phyloP scores from a whole-genome alignment of 2,888 invertebrate genomes.

The Xestia ashworthii region DNA sequence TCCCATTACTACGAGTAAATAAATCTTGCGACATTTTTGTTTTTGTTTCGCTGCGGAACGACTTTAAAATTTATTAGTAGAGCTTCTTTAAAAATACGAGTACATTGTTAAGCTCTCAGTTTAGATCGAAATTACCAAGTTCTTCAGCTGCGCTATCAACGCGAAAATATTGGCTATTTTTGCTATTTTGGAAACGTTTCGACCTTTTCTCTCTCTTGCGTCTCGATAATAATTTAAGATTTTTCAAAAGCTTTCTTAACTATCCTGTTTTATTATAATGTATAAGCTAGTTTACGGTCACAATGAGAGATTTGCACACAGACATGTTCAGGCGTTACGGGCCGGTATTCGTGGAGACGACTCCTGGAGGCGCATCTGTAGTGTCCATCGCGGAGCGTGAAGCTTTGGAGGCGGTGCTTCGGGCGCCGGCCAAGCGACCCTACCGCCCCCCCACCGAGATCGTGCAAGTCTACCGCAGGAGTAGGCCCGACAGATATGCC shows the following conservation, averaged over 20 bases:
- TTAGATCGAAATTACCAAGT: not conserved
- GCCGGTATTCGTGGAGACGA: slow-evolving; percentile 94
- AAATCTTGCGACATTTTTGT: not conserved
- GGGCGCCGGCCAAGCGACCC: slow-evolving; percentile 93
- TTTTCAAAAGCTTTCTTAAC: not conserved
- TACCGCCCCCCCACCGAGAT: slow-evolving; percentile 96
- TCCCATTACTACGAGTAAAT: not conserved
- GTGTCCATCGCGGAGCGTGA: slow-evolving; percentile 93
- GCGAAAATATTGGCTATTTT: not conserved
- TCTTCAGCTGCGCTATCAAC: not conserved
- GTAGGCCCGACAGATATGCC: slow-evolving; percentile 94
- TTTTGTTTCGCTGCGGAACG: not conserved
- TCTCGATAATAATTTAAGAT: not conserved
- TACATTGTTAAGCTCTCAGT: not conserved
- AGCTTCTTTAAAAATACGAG: not conserved
- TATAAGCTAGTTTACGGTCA: slow-evolving; percentile 71
- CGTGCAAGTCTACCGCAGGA: slow-evolving; percentile 93
- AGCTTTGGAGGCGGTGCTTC: slow-evolving; percentile 95
- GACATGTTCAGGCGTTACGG: slow-evolving; percentile 94
- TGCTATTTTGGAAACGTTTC: not conserved
- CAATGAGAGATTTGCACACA: slow-evolving; percentile 87
- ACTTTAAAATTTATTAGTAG: not conserved
- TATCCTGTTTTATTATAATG: slow-evolving; percentile 10
- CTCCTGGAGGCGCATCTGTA: slow-evolving; percentile 93
- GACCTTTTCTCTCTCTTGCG: not conserved